phyloP scores from a whole-genome alignment of 2,113 vertebrate genomes.

The Okapia johnstoni region DNA sequence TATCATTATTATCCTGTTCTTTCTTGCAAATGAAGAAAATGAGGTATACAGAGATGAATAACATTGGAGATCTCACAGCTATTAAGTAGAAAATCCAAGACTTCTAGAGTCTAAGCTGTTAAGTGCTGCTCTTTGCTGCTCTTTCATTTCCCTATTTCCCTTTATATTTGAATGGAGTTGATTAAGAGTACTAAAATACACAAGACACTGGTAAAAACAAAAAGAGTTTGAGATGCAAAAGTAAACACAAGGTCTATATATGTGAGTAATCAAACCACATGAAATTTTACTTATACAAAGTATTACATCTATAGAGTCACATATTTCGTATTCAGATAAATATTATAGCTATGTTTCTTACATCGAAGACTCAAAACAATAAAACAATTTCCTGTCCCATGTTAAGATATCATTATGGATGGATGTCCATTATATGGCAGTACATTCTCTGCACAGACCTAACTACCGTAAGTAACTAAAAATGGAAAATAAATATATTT shows the following conservation, averaged over 20 bases:
- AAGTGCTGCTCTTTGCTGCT: not conserved
- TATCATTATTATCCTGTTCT: not conserved
- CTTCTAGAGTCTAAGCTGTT: not conserved
- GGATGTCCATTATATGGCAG: not conserved
- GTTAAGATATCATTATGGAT: not conserved
- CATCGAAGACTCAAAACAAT: not conserved
- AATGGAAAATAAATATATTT: not conserved
- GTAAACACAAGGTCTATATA: not conserved
- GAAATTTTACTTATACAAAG: not conserved
- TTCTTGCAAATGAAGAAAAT: not conserved
- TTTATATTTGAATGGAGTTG: not conserved
- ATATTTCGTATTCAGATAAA: not conserved
- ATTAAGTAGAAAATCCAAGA: not conserved
- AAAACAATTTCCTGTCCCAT: not conserved
- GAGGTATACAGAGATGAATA: not conserved
- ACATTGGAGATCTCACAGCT: not conserved
- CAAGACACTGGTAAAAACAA: not conserved
- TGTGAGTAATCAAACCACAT: not conserved
- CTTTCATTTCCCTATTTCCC: not conserved
- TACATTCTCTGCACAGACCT: not conserved
- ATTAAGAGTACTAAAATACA: not conserved
- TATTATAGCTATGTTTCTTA: not conserved
- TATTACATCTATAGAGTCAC: not conserved
- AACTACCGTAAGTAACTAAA: not conserved
- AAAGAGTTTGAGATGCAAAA: not conserved